Percentiles rank a stretch among this genome's conserved stretches.
phyloP scores from a whole-genome alignment of 2,113 vertebrate species.

The Aegotheles bennettii region DNA sequence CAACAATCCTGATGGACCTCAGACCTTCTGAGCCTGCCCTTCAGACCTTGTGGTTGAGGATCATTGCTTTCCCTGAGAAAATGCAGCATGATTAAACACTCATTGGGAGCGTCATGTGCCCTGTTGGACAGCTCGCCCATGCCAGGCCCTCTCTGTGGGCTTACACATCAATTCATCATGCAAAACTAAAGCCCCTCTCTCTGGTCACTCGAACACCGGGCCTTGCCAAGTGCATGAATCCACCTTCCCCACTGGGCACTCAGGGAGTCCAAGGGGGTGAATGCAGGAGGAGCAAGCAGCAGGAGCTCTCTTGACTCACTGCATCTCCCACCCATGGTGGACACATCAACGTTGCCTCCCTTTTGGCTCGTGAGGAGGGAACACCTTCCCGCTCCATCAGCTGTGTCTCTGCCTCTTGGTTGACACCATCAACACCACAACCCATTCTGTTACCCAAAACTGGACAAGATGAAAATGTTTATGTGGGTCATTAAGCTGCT shows the following conservation, averaged over 20 bases:
- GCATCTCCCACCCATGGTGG: neutral
- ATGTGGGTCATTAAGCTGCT: rapidly evolving
- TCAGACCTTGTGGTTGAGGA: neutral
- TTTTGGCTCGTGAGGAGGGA: neutral
- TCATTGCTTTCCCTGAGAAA: neutral
- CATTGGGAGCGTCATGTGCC: neutral
- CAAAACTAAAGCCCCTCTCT: neutral
- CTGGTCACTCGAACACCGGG: neutral
- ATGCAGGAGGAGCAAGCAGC: rapidly evolving
- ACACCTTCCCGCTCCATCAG: neutral
- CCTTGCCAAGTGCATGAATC: neutral
- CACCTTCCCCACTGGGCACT: neutral
- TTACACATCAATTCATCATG: neutral
- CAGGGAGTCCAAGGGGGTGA: neutral
- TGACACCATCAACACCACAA: neutral
- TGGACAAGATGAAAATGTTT: rapidly evolving
- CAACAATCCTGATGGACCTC: neutral
- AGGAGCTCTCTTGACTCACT: rapidly evolving
- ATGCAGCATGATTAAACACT: neutral
- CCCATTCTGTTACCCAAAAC: neutral
- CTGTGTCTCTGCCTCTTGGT: neutral
- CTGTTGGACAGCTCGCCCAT: neutral
- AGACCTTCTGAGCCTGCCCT: neutral
- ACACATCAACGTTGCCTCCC: neutral
- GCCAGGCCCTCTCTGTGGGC: neutral